phyloP scores from a whole-genome alignment of 53 echinoderm and acorn worm genomes.

The Mesocentrotus franciscanus region DNA sequence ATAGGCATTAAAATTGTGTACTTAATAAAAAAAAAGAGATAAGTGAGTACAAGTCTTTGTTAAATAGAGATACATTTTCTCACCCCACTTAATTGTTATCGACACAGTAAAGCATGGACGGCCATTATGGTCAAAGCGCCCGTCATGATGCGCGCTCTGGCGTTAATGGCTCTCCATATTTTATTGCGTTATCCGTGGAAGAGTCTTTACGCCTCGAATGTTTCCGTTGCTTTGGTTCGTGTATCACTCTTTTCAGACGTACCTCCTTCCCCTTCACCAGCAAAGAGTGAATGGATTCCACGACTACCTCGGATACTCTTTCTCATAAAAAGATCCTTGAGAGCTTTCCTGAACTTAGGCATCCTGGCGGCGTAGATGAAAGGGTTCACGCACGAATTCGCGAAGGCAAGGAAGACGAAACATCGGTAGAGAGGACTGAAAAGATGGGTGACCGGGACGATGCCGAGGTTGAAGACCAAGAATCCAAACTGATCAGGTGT shows the following conservation, averaged over 20 bases:
- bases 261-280: not conserved
- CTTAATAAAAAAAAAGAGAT: too few species aligned
- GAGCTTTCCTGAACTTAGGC: conserved; percentile 71
- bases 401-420: conserved; percentile 77
- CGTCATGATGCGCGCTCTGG: too few species aligned
- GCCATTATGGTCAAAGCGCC: too few species aligned
- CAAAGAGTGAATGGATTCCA: conserved; percentile 15
- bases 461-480: conserved; percentile 74
- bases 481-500: conserved; percentile 80
- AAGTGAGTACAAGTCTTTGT: too few species aligned
- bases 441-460: conserved; percentile 64
- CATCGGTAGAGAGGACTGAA: conserved; percentile 71
- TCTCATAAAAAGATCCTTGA: conserved; percentile 44
- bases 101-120: too few species aligned
- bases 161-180: too few species aligned
- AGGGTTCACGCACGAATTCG: conserved; percentile 80
- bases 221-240: not conserved
- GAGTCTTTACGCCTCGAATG: not conserved
- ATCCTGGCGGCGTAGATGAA: conserved; percentile 78
- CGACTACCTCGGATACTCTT: not conserved
- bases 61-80: too few species aligned
- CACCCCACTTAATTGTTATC: too few species aligned
- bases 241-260: not conserved
- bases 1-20: too few species aligned
- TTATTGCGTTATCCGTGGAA: too few species aligned